phyloP scores from a whole-genome alignment of 2,113 vertebrate genomes.

The Eurypyga helias region DNA sequence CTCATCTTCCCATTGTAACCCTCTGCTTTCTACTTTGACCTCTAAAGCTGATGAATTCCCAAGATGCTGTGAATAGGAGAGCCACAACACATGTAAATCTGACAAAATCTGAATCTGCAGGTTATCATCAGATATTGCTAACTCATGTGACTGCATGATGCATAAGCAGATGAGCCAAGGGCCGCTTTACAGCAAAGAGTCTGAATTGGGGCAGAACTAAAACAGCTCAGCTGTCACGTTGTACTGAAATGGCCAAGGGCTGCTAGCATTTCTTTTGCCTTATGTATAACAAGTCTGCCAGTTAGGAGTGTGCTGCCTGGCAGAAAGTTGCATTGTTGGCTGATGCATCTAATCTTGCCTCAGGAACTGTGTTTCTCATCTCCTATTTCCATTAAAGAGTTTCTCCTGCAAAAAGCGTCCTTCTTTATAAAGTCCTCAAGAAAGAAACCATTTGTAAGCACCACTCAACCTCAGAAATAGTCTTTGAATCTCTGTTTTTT shows the following conservation, averaged over 20 bases:
- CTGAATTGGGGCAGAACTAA: slow-evolving; percentile 71
- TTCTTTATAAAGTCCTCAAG: not conserved
- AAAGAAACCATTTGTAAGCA: not conserved
- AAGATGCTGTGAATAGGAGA: not conserved
- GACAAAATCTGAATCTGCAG: not conserved
- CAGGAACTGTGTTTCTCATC: slow-evolving; percentile 46
- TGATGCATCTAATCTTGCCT: slow-evolving; percentile 55
- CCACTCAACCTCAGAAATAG: not conserved
- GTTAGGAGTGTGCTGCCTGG: slow-evolving; percentile 36
- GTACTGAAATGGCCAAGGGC: slow-evolving; percentile 31
- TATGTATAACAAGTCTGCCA: slow-evolving; percentile 35
- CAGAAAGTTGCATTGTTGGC: slow-evolving; percentile 48
- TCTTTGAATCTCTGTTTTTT: not conserved
- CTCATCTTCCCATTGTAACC: not conserved
- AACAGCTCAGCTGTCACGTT: slow-evolving; percentile 60
- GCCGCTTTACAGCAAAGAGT: slow-evolving; percentile 33
- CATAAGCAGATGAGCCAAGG: slow-evolving; percentile 24
- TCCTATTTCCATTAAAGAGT: slow-evolving; percentile 28
- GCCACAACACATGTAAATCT: not conserved
- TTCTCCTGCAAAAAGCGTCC: not conserved
- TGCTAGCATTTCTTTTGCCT: slow-evolving; percentile 45
- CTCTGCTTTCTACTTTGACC: not conserved
- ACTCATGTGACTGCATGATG: not conserved
- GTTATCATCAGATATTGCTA: not conserved
- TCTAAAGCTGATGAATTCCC: not conserved